Evolutionary conservation across 37 sponge, comb jelly and placozoan species (phyloP), one percentile per base, ranked within the genome.

Genomic region (Tethya wilhelma): DNA sequence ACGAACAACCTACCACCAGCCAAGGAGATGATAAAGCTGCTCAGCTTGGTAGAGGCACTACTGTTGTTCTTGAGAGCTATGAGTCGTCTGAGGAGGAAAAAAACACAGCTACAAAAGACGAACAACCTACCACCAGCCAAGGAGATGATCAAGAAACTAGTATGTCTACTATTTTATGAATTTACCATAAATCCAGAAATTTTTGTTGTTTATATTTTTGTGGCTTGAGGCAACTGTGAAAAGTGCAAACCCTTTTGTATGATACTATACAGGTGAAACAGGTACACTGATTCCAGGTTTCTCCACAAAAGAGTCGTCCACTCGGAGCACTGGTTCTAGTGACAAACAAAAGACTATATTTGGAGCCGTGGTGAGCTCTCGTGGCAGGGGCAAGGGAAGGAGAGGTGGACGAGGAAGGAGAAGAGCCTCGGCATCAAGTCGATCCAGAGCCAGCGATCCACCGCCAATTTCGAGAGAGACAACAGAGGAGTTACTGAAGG

Each of bases 391-490:
- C 38, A 31, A 38, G 7, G 67, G 67, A 19, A 31, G 73, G 25
- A 49, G 73, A 12, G 56, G 56, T 11, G 67, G 67, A 19, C 29
- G 73, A 49, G 73, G 56, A 17, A n/a, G n/a, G n/a, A 72, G 56
- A 45, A 72, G 34, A 7, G 31, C 66, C 66, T 33, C 31, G 4
- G 31, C 36, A 2, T 20, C 66, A 64, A 64, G 66, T 30, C 26
- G 32, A 30, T 30, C 31, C 2, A 7, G 7, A 2, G 2, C 66
- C 53, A 49, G 53, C n/a, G n/a, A n/a, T n/a, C n/a, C n/a, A n/a
- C n/a, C n/a, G n/a, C n/a, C n/a, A n/a, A n/a, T n/a, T n/a, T n/a
- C n/a, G n/a, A n/a, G n/a, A n/a, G n/a, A n/a, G n/a, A n/a, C n/a
- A n/a, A n/a, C n/a, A n/a, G n/a, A n/a, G n/a, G n/a, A n/a, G n/a